Evolutionary conservation across 2,888 invertebrate species (phyloP), one percentile per base, ranked within the genome.

Genomic region (Tolmerus cingulatus): DNA sequence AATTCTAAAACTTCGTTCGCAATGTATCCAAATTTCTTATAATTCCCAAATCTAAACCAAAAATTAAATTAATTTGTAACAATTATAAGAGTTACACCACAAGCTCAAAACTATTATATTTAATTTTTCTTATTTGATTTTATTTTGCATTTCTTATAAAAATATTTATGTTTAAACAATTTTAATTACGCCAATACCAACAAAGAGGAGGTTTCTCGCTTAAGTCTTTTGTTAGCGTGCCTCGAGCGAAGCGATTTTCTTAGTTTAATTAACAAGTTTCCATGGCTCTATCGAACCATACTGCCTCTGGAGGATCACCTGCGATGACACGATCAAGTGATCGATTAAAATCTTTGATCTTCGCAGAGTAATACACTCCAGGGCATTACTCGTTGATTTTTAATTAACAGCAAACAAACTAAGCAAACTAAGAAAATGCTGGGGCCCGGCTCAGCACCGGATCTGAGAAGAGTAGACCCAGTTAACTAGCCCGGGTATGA

Each of bases 391-490:
- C 66, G 66, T 66, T 66, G 66, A 66, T 66, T 66, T 86, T 86
- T 86, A 86, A 86, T 86, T 86, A 86, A 86, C 77, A 77, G 86
- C 77, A 77, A 46, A 5, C n/a, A 5, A 51, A 51, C n/a, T 51
- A n/a, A 66, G 66, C 66, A 66, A 51, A 85, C 85, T 85, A 74
- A 30, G 46, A 85, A 46, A 27, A 40, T 40, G 43, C 30, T 46
- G 27, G 37, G 8, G 30, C 30, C 16, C 27, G 27, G 66, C 8
- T 19, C 66, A 12, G 27, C 23, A 9, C 27, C 66, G 66, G 1
- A 1, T 66, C 66, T 34, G 7, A 66, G 19, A 27, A 23, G 66
- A 66, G 40, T 27, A 84, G 57, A 84, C 57, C 40, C 55, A 57
- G 34, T 84, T 84, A 43, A 40, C 37, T 43, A 79, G 27, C 37